These are phyloP conservation scores for Cotesia vestalis DNA, from an alignment of 1,140 invertebrate genomes.

Conservation along the genomic window DNA sequence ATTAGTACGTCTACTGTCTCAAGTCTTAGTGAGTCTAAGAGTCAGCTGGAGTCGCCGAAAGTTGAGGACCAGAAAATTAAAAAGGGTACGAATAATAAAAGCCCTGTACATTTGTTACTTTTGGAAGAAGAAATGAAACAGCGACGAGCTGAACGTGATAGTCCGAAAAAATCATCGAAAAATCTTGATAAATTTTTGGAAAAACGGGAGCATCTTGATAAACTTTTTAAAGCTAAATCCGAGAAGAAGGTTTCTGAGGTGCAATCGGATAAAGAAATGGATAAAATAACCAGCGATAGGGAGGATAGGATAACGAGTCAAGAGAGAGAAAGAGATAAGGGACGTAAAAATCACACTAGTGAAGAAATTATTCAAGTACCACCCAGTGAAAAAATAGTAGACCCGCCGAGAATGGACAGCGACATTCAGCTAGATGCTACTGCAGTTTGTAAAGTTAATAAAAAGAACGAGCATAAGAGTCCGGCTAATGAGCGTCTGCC, in stretches of 20 bases:
- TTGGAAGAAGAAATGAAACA: slow-evolving; percentile 70
- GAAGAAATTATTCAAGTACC: slow-evolving; percentile 6
- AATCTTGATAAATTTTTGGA: slow-evolving; percentile 67
- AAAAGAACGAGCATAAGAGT: slow-evolving; percentile 5
- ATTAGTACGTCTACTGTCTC: slow-evolving; percentile 28
- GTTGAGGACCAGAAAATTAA: slow-evolving; percentile 50
- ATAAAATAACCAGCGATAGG: neutral
- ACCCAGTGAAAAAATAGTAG: neutral
- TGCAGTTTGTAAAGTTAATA: neutral
- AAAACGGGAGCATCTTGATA: slow-evolving; percentile 63
- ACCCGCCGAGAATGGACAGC: neutral
- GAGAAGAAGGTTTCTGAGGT: slow-evolving; percentile 37
- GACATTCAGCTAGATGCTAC: neutral
- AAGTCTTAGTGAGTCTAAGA: slow-evolving; percentile 49
- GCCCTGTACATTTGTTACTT: slow-evolving; percentile 47
- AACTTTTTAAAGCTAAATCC: slow-evolving; percentile 52
- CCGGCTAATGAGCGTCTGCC: neutral
- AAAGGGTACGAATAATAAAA: slow-evolving; percentile 49
- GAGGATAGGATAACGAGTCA: slow-evolving; percentile 4
- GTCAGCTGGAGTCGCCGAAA: slow-evolving; percentile 49
- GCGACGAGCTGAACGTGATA: slow-evolving; percentile 65
- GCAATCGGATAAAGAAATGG: slow-evolving; percentile 10
- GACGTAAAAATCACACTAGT: slow-evolving; percentile 22
- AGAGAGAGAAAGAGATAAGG: neutral
- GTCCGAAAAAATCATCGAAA: slow-evolving; percentile 62